Conservation (phyloP, 2,888 invertebrate species). For the Sesamia inferens region DNA sequence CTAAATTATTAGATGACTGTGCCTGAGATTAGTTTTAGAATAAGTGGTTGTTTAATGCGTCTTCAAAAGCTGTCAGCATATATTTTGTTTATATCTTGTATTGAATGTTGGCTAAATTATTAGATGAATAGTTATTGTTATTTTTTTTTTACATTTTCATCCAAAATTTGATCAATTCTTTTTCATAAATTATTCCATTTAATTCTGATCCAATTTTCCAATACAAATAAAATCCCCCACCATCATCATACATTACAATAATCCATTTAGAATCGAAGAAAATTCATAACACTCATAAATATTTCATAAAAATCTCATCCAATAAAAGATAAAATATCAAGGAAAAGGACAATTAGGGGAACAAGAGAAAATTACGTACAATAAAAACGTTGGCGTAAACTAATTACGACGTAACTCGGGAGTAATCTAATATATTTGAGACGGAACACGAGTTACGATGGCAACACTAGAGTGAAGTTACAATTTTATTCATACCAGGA, state of each 20-base stretch:
- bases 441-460: slow-evolving; percentile 25
- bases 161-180: background rate
- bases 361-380: slow-evolving; percentile 60
- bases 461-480: slow-evolving; percentile 27
- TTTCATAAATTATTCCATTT: background rate
- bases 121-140: too few species aligned
- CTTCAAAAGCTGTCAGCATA: background rate
- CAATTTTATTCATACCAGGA: slow-evolving; percentile 26
- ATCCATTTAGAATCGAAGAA: slow-evolving; percentile 1
- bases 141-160: too few species aligned
- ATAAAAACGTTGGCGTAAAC: slow-evolving; percentile 71
- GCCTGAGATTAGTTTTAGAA: background rate
- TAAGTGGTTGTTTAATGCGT: background rate
- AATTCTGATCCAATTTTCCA: background rate
- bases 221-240: background rate
- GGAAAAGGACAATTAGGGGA: slow-evolving; percentile 52
- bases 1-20: background rate
- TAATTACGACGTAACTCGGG: slow-evolving; percentile 67
- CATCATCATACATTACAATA: slow-evolving; percentile 20
- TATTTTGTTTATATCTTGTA: too few species aligned
- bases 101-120: too few species aligned
- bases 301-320: slow-evolving; percentile 36
- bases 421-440: slow-evolving; percentile 65
- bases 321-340: slow-evolving; percentile 42
- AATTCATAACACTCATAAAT: slow-evolving; percentile 18